Conservation (phyloP, 2,797 vertebrate species). For the Lutjanus campechanus region DNA sequence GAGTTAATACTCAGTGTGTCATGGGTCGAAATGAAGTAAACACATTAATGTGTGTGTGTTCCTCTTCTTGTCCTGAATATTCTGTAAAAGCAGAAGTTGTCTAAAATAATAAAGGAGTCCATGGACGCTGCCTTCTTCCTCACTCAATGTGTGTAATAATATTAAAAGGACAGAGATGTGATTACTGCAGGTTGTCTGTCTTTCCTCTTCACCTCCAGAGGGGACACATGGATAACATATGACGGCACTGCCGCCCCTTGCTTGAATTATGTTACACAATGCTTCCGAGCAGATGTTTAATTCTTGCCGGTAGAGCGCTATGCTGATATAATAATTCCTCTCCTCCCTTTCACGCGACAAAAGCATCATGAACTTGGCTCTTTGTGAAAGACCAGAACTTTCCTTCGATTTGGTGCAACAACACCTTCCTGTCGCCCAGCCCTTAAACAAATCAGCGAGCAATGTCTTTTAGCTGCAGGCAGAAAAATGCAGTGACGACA, state of each 20-base stretch:
- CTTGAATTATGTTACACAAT: slow-evolving; percentile 55
- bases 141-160: not conserved
- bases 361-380: slow-evolving; percentile 38
- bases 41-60: slow-evolving; percentile 6
- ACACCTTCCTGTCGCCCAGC: slow-evolving; percentile 28
- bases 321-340: slow-evolving; percentile 48
- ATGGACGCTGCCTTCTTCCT: not conserved
- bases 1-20: not conserved
- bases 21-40: slow-evolving; percentile 10
- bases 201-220: slow-evolving; percentile 56
- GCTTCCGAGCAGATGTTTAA: slow-evolving; percentile 70
- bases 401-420: slow-evolving; percentile 1
- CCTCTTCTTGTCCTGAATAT: slow-evolving; percentile 8
- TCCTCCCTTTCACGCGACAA: slow-evolving; percentile 31
- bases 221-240: slow-evolving; percentile 54
- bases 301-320: slow-evolving; percentile 26
- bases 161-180: slow-evolving; percentile 11
- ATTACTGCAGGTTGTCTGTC: slow-evolving; percentile 53
- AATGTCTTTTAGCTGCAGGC: slow-evolving; percentile 34
- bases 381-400: slow-evolving; percentile 35
- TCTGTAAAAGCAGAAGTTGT: slow-evolving; percentile 43
- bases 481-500: slow-evolving; percentile 52
- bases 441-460: slow-evolving; percentile 31
- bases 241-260: slow-evolving; percentile 16
- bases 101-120: slow-evolving; percentile 35